phyloP scores from a whole-genome alignment of 2,888 invertebrate genomes.

The Leptura quadrifasciata region DNA sequence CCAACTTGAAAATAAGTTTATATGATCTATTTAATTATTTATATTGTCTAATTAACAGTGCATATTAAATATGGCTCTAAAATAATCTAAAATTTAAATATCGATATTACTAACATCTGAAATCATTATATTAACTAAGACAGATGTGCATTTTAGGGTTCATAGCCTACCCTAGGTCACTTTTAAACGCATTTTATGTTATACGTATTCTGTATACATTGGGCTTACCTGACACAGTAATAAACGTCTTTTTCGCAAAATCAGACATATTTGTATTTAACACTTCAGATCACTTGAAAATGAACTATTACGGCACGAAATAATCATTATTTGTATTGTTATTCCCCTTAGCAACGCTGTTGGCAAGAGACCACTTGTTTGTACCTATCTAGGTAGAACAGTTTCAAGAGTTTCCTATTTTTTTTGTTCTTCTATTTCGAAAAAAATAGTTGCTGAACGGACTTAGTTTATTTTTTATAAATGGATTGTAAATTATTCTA shows the following conservation, averaged over 20 bases:
- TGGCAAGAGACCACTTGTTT: constrained; percentile 2
- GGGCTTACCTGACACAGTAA: constrained; percentile 34
- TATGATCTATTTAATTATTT: too few species aligned
- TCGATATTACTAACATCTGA: background rate
- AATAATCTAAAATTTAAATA: too few species aligned
- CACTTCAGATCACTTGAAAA: background rate
- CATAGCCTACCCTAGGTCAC: background rate
- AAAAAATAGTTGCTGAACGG: too few species aligned
- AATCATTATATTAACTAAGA: background rate
- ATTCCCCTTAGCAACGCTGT: constrained; percentile 13
- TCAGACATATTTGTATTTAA: constrained; percentile 39
- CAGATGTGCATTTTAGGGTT: background rate
- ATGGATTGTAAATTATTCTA: too few species aligned
- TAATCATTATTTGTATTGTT: constrained; percentile 38
- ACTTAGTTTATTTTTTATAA: too few species aligned
- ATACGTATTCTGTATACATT: background rate
- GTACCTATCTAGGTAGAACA: too few species aligned
- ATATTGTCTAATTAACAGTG: too few species aligned
- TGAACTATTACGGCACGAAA: background rate
- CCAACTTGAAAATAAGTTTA: too few species aligned
- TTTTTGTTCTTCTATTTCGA: too few species aligned
- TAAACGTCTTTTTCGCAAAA: constrained; percentile 41
- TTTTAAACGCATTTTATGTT: background rate
- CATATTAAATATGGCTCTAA: too few species aligned
- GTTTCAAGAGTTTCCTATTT: too few species aligned